phyloP scores from a whole-genome alignment of 2,797 vertebrate genomes.

The Poeciliopsis turneri region DNA sequence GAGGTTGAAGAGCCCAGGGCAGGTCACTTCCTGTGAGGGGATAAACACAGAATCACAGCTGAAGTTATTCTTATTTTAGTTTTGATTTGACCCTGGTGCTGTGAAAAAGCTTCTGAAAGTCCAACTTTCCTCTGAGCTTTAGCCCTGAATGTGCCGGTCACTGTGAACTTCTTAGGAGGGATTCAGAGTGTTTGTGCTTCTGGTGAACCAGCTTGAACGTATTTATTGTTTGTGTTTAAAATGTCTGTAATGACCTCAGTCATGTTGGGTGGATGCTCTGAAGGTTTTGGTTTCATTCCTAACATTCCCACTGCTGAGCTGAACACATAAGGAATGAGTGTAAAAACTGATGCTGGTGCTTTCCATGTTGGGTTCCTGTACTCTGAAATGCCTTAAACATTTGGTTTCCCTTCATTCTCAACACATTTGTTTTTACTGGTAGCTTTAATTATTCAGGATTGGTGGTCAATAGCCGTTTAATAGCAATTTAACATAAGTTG shows the following conservation, averaged over 20 bases:
- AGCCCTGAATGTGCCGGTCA: not conserved
- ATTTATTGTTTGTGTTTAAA: constrained; percentile 25
- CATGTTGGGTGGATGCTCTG: not conserved
- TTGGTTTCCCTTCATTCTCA: not conserved
- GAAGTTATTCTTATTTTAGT: not conserved
- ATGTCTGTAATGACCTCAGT: constrained; percentile 11
- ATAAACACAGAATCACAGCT: not conserved
- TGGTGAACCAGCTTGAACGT: constrained; percentile 3
- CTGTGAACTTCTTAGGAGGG: not conserved
- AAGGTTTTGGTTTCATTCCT: not conserved
- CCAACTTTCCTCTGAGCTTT: not conserved
- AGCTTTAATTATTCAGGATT: not conserved
- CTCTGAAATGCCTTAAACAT: not conserved
- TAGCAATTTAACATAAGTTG: not conserved
- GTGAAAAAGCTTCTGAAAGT: not conserved
- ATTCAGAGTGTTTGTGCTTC: constrained; percentile 8
- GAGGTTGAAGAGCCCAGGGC: not conserved
- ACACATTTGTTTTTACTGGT: not conserved
- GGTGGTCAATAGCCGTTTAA: not conserved
- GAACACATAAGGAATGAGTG: not conserved
- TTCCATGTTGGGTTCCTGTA: not conserved
- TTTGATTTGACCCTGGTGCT: constrained; percentile 2
- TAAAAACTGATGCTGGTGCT: not conserved
- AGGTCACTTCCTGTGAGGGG: not conserved
- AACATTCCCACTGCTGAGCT: not conserved